Evolutionary conservation across 2,888 invertebrate species (phyloP), one percentile per base, ranked within the genome.

Genomic region (Eupithecia dodoneata): DNA sequence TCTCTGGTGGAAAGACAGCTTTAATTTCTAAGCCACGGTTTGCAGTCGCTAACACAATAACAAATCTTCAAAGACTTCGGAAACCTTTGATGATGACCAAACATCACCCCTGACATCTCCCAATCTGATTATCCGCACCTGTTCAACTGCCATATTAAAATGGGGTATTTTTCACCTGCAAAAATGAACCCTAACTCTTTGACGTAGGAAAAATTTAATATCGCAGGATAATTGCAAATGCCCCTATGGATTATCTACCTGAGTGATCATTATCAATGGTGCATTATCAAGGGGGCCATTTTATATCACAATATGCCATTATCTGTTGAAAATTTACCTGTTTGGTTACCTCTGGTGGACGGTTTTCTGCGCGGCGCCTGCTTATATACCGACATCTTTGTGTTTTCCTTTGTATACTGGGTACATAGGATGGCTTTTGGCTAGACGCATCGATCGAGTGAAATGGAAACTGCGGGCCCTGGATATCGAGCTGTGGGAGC

Each of bases 211-310:
- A 85, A 85, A 84, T 82, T 78, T 89, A 89, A 91, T 91, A 89
- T 90, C 87, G 83, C 81, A 80, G 86, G 88, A 93, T 91, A 91
- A 92, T 92, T 93, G 92, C 86, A 75, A 80, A 83, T 90, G 88
- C 92, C 92, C 92, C 89, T 83, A 82, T 83, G 90, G 92, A 93
- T 95, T 93, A 94, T 92, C 90, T 91, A 94, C 94, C 94, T 94
- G 94, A 92, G 83, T 83, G 92, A 84, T 87, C 85, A 80, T 81
- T 83, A 84, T 89, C 86, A 91, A 90, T 91, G 87, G 83, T 81
- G 85, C 84, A 85, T 84, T 80, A 83, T 82, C 77, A 79, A 83
- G 82, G 87, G 85, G 88, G 84, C 83, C 69, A 30, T 71, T 76
- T 75, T 52, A 72, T 72, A 69, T 44, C 72, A 66, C 75, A 71